A percentile compares a stretch with the other conserved stretches of the same genome.
These are phyloP conservation scores for Montipora cactus DNA, from an alignment of 64 coral and sea anemone species.

Conservation along the genomic window DNA sequence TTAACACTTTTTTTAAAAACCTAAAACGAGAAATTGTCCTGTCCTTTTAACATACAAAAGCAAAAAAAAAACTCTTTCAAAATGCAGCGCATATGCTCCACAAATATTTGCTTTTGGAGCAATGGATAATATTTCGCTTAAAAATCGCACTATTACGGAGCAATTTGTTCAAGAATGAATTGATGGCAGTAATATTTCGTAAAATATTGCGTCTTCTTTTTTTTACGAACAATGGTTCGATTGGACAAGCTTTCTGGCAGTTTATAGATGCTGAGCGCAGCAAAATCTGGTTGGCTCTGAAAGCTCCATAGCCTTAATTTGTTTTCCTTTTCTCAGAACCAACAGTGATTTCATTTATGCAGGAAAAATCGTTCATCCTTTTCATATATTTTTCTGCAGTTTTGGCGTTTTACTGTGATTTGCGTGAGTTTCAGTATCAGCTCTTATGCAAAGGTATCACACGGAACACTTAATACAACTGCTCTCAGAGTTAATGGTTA, in stretches of 20 bases:
- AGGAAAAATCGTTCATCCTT: background rate
- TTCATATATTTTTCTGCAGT: background rate
- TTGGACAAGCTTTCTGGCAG: background rate
- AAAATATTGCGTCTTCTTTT: conserved; percentile 14
- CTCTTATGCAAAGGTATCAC: background rate
- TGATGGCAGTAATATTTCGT: background rate
- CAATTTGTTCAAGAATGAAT: conserved; percentile 16
- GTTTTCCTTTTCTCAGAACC: background rate
- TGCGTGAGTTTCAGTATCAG: background rate
- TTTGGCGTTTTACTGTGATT: background rate
- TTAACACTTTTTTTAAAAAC: background rate
- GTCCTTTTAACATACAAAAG: background rate
- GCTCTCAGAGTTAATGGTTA: background rate
- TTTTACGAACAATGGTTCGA: background rate
- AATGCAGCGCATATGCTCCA: background rate
- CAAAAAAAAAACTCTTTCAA: background rate
- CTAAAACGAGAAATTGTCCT: background rate
- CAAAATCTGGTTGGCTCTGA: background rate
- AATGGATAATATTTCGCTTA: background rate
- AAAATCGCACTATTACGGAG: background rate
- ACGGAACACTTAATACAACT: background rate
- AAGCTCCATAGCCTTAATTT: background rate
- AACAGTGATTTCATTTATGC: background rate
- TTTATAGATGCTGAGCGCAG: background rate
- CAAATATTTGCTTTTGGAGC: background rate